Conservation (phyloP, 2,888 invertebrate genomes). For the Eristalis tenax region DNA sequence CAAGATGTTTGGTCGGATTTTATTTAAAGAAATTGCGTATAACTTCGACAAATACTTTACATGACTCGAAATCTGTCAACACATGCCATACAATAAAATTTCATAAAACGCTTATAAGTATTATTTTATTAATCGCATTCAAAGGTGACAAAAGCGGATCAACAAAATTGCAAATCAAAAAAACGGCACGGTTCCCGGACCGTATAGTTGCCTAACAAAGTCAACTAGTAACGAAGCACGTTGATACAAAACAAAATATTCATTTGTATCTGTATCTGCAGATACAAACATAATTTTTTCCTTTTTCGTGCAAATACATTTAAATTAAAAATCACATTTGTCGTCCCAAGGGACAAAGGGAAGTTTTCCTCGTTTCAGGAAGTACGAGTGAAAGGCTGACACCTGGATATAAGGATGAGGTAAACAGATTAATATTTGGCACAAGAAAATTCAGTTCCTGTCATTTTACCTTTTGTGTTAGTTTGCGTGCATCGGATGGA, state of each 20-base stretch:
- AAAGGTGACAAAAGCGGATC: conserved; percentile 42
- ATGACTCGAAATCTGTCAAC: too few species aligned
- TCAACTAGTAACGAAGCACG: background rate
- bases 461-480: conserved; percentile 47
- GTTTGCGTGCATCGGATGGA: conserved; percentile 4
- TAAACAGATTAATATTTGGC: conserved; percentile 52
- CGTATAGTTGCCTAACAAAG: conserved; percentile 44
- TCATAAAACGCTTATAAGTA: too few species aligned
- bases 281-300: background rate
- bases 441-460: conserved; percentile 63
- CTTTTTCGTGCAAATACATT: conserved; percentile 25
- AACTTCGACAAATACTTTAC: too few species aligned
- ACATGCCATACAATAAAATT: too few species aligned
- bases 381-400: conserved; percentile 33
- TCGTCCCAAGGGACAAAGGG: conserved; percentile 47
- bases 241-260: background rate
- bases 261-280: background rate
- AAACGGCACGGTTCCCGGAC: conserved; percentile 36
- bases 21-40: too few species aligned
- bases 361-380: conserved; percentile 4
- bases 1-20: too few species aligned
- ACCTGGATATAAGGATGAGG: conserved; percentile 45
- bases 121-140: too few species aligned
- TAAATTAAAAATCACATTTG: conserved; percentile 20
- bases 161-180: conserved; percentile 12